Evolutionary conservation across 30 jellyfish, hydroid and myxozoan species (phyloP).

Genomic region (Turritopsis rubra): DNA sequence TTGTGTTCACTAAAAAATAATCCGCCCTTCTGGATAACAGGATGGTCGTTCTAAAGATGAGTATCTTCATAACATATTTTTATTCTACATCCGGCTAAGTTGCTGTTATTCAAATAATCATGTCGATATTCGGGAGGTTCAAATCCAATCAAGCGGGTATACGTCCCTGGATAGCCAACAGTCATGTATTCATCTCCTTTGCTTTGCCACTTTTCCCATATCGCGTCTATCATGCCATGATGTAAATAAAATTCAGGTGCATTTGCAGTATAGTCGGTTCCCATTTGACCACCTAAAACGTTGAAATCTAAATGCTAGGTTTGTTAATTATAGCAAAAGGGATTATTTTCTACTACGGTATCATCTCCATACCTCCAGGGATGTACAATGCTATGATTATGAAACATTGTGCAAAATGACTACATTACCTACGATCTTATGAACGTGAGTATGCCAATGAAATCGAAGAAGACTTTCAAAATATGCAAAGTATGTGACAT

Average conservation of each 20-base stretch:
- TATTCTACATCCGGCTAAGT: conserved; percentile 30
- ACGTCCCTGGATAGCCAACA: conserved; percentile 3
- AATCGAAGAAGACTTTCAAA: conserved; percentile 14
- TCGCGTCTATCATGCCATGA: conserved; percentile 26
- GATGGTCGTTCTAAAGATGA: background rate
- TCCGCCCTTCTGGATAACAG: too few species aligned
- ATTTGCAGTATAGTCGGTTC: conserved; percentile 10
- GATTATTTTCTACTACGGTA: too few species aligned
- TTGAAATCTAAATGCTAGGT: background rate
- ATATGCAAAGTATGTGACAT: background rate
- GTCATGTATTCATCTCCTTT: background rate
- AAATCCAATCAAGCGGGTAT: conserved; percentile 8
- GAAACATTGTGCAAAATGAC: too few species aligned
- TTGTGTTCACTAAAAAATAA: too few species aligned
- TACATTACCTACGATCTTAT: conserved; percentile 14
- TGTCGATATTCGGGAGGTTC: conserved; percentile 16
- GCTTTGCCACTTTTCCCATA: conserved; percentile 27
- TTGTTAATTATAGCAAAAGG: too few species aligned
- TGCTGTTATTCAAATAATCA: background rate
- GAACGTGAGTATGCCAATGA: conserved; percentile 30
- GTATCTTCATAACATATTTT: conserved; percentile 10
- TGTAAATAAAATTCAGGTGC: conserved; percentile 31
- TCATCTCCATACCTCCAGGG: too few species aligned
- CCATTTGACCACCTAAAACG: conserved; percentile 31
- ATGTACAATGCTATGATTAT: too few species aligned